Conservation (phyloP, 2,797 vertebrate genomes). For the Uromys caudimaculatus region DNA sequence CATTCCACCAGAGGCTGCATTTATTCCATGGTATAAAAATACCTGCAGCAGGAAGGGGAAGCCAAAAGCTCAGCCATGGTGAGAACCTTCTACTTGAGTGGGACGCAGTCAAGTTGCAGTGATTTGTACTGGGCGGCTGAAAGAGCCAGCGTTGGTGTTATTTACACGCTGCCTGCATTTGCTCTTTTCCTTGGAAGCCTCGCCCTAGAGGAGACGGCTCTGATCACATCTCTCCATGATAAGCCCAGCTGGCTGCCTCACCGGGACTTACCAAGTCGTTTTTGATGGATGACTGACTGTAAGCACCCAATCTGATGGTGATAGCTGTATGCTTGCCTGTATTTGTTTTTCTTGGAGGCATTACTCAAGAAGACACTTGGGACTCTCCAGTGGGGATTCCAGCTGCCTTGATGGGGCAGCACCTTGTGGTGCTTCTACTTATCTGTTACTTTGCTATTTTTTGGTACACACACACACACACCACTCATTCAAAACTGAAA, state of each 20-base stretch:
- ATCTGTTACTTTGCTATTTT: neutral
- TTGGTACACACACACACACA: neutral
- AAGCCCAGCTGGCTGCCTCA: neutral
- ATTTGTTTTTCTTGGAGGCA: neutral
- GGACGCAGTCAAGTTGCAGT: neutral
- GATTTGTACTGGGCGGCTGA: neutral
- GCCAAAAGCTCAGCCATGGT: too few relatives aligned
- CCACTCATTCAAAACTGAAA: neutral
- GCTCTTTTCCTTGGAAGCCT: neutral
- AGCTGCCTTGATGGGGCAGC: neutral
- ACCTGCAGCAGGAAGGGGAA: neutral
- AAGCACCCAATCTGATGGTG: neutral
- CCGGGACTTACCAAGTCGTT: neutral
- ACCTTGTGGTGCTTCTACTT: neutral
- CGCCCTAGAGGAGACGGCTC: neutral
- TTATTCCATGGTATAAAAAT: neutral
- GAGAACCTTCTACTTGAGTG: too few relatives aligned
- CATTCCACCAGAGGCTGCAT: neutral
- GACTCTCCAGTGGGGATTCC: neutral
- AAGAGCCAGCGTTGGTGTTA: too few relatives aligned
- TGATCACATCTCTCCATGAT: neutral
- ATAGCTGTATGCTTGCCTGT: neutral
- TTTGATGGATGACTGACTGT: neutral
- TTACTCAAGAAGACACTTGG: neutral
- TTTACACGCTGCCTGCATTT: neutral